These are phyloP conservation scores for Cetoscarus ocellatus DNA, from an alignment of 2,797 vertebrate genomes.

Conservation along the genomic window DNA sequence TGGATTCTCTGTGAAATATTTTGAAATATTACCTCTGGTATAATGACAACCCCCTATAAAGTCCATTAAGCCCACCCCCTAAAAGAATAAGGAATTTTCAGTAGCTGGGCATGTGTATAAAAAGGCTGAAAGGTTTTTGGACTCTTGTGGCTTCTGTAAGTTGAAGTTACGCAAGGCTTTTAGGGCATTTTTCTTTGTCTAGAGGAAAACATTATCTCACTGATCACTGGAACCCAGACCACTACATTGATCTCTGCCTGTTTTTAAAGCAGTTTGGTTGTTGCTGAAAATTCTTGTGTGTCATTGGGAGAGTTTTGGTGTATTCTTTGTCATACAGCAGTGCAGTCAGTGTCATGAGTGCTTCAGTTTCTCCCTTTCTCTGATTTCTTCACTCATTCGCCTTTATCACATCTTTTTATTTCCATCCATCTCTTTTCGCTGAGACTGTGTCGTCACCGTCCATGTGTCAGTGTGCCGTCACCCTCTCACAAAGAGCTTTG, in stretches of 20 bases:
- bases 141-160: no score
- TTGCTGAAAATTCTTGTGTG: conserved; percentile 25
- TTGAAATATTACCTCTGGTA: no score
- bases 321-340: conserved; percentile 25
- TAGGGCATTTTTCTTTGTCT: conserved; percentile 1
- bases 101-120: no score
- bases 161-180: not conserved
- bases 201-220: not conserved
- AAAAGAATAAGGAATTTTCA: no score
- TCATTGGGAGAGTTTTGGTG: conserved; percentile 31
- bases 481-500: conserved; percentile 68
- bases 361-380: conserved; percentile 58
- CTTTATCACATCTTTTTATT: conserved; percentile 26
- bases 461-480: conserved; percentile 67
- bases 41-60: no score
- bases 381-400: conserved; percentile 18
- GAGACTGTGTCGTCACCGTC: conserved; percentile 34
- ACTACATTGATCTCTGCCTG: not conserved
- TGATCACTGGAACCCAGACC: conserved; percentile 7
- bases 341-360: conserved; percentile 39
- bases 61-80: no score
- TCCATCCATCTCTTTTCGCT: conserved; percentile 6
- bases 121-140: no score
- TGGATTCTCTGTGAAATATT: no score
- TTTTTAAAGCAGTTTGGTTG: conserved; percentile 17